phyloP scores from a whole-genome alignment of 1,140 invertebrate genomes.

The Odontomachus brunneus region DNA sequence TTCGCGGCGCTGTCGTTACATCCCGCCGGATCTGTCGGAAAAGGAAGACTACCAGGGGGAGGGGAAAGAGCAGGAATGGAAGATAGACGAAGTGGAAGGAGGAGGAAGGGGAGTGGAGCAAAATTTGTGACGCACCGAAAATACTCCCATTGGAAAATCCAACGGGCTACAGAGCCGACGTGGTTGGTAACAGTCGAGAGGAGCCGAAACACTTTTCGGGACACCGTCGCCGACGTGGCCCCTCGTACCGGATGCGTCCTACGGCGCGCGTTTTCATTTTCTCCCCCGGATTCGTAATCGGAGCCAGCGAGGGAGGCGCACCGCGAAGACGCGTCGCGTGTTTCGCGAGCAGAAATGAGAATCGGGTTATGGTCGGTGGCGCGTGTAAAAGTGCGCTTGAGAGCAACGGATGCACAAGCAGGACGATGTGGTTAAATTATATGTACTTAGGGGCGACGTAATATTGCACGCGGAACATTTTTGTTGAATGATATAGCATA shows the following conservation, averaged over 20 bases:
- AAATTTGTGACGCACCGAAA: conserved; percentile 54
- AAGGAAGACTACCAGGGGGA: conserved; percentile 30
- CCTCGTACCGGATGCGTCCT: not conserved
- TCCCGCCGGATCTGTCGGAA: conserved; percentile 31
- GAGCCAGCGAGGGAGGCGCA: conserved; percentile 24
- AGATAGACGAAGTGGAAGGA: no score
- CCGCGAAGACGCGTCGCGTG: conserved; percentile 21
- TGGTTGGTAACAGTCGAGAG: conserved; percentile 41
- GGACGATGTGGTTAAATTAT: not conserved
- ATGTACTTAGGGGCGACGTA: no score
- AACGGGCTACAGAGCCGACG: conserved; percentile 23
- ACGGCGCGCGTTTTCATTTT: conserved; percentile 42
- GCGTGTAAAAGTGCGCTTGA: conserved; percentile 31
- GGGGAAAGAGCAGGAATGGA: not conserved
- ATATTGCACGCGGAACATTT: conserved; percentile 12
- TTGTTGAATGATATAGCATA: no score
- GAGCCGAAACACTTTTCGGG: conserved; percentile 24
- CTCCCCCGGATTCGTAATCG: conserved; percentile 57
- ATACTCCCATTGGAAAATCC: conserved; percentile 56
- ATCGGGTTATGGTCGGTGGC: not conserved
- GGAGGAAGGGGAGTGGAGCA: not conserved
- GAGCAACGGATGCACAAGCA: not conserved
- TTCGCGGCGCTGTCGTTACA: conserved; percentile 52
- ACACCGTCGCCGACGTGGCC: conserved; percentile 12
- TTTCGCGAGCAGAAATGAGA: conserved; percentile 31